Evolutionary conservation across 2,113 vertebrate species (phyloP).

Genomic region (Rhinogobius similis): DNA sequence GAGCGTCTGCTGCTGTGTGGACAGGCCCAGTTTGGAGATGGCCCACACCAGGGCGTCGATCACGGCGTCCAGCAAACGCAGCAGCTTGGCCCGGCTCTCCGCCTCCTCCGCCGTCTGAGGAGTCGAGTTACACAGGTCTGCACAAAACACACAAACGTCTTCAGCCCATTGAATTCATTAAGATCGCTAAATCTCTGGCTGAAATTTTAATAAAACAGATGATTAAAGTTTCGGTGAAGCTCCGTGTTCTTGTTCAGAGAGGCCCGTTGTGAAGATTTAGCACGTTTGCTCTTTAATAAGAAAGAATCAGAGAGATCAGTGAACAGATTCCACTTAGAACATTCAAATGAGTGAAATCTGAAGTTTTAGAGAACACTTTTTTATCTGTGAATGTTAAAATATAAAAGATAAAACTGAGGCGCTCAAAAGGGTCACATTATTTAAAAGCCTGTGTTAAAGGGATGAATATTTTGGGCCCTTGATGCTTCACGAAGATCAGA

Average conservation of each 20-base stretch:
- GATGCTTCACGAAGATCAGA: no score
- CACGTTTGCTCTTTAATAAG: neutral
- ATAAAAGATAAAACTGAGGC: no score
- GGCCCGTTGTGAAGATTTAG: neutral
- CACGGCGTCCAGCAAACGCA: conserved; percentile 86
- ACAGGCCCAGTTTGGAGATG: conserved; percentile 87
- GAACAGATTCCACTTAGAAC: neutral
- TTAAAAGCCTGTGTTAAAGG: no score
- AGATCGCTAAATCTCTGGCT: no score
- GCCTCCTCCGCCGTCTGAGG: conserved; percentile 78
- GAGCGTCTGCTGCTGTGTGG: conserved; percentile 86
- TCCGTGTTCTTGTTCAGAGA: neutral
- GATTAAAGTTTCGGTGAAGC: neutral
- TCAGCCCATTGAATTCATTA: no score
- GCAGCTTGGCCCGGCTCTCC: conserved; percentile 86
- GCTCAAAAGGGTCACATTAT: no score
- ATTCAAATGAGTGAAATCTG: no score
- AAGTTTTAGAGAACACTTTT: no score
- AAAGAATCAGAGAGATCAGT: neutral
- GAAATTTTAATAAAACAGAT: neutral
- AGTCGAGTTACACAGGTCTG: conserved; percentile 83
- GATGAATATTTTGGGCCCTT: no score
- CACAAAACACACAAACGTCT: conserved; percentile 1
- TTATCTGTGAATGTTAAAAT: no score
- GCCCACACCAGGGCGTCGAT: conserved; percentile 94